Percentiles rank a stretch among this genome's conserved stretches.
Conservation (phyloP, 37 sponge, comb jelly and placozoan species). For the Dysidea cf. avara region DNA sequence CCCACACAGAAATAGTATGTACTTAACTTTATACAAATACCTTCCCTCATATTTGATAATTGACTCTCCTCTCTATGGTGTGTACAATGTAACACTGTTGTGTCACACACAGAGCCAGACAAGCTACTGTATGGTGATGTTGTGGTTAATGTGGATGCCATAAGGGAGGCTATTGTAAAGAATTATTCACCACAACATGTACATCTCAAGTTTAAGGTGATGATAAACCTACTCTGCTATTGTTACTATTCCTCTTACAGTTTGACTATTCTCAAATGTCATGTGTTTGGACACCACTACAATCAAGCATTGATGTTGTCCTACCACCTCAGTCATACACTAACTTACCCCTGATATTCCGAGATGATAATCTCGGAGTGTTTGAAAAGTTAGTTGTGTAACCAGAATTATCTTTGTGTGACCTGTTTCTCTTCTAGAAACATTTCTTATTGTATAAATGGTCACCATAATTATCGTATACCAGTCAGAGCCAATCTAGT, state of each 20-base stretch:
- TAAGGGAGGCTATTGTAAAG: conserved; percentile 10
- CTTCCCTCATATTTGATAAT: too few species aligned
- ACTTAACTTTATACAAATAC: too few species aligned
- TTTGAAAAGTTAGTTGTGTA: conserved; percentile 14
- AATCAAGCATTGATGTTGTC: neutral
- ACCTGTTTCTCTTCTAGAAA: conserved; percentile 32
- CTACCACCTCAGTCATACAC: conserved; percentile 12
- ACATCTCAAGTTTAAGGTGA: conserved; percentile 35
- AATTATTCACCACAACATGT: conserved; percentile 23
- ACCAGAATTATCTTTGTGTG: neutral
- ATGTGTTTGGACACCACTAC: too few species aligned
- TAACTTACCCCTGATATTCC: neutral
- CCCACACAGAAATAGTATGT: too few species aligned
- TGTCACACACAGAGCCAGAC: conserved; percentile 48
- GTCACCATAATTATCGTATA: conserved; percentile 27
- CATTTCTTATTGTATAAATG: conserved; percentile 47
- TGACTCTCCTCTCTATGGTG: too few species aligned
- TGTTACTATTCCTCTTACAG: too few species aligned
- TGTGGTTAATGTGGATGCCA: conserved; percentile 3
- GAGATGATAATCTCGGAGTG: neutral
- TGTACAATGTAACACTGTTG: too few species aligned
- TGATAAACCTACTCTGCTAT: neutral
- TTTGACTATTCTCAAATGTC: too few species aligned
- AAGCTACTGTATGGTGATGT: conserved; percentile 36
- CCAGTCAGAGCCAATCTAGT: conserved; percentile 40